These are phyloP conservation scores for Borostomias antarcticus DNA, from an alignment of 2,797 vertebrate genomes.

Conservation along the genomic window DNA sequence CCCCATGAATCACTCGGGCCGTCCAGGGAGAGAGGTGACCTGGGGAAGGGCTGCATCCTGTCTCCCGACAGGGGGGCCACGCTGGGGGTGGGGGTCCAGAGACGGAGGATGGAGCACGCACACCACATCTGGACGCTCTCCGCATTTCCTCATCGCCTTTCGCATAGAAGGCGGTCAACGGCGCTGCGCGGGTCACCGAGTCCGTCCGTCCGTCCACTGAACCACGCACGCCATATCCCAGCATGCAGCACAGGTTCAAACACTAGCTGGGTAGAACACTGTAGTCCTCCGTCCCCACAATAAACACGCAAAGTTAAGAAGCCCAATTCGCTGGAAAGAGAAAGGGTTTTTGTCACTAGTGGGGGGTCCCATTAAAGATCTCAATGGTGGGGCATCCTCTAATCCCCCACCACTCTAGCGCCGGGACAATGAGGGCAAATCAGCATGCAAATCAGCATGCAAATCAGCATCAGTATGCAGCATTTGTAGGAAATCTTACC, in stretches of 20 bases:
- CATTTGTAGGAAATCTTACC: slow-evolving; percentile 34
- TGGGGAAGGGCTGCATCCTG: slow-evolving; percentile 43
- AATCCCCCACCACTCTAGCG: slow-evolving; percentile 62
- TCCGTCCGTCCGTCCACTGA: too few relatives aligned
- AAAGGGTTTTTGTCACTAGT: neutral
- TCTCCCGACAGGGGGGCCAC: too few relatives aligned
- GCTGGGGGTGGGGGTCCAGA: too few relatives aligned
- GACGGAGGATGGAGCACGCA: neutral
- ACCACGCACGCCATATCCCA: too few relatives aligned
- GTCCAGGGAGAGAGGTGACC: slow-evolving; percentile 44
- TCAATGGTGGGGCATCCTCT: slow-evolving; percentile 33
- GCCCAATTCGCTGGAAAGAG: neutral
- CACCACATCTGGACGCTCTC: too few relatives aligned
- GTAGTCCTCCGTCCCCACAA: slow-evolving; percentile 17
- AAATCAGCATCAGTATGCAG: neutral
- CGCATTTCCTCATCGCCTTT: too few relatives aligned
- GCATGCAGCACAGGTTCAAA: too few relatives aligned
- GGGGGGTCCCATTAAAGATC: slow-evolving; percentile 4
- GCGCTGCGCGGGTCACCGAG: too few relatives aligned
- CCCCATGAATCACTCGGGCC: slow-evolving; percentile 51
- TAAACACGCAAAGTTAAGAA: slow-evolving; percentile 29
- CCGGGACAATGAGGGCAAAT: slow-evolving; percentile 9
- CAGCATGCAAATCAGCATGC: neutral
- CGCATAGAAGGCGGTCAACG: too few relatives aligned
- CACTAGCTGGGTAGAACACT: neutral